These are phyloP conservation scores for Sebastolobus alascanus DNA, from an alignment of 2,797 vertebrate genomes.

Conservation along the genomic window DNA sequence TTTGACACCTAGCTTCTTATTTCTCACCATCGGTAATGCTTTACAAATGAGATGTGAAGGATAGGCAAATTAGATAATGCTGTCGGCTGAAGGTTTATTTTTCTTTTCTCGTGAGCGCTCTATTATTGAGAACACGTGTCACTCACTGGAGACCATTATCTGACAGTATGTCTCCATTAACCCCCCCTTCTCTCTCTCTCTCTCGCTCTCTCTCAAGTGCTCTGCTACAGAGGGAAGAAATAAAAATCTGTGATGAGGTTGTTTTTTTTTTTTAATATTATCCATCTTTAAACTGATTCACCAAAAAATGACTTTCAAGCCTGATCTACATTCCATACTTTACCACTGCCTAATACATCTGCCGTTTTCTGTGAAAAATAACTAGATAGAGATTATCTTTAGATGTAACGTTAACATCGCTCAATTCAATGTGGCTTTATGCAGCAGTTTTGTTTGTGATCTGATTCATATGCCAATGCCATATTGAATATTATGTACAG, in stretches of 20 bases:
- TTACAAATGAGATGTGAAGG: slow-evolving; percentile 64
- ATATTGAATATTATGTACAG: not conserved
- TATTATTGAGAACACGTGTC: slow-evolving; percentile 24
- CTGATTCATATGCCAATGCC: not conserved
- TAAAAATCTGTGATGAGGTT: not conserved
- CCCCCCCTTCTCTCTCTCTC: not conserved
- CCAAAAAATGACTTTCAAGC: slow-evolving; percentile 18
- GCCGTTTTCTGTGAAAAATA: slow-evolving; percentile 18
- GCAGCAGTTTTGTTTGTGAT: not conserved
- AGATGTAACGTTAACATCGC: not conserved
- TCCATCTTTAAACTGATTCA: not conserved
- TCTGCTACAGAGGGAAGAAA: not conserved
- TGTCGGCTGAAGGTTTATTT: slow-evolving; percentile 37
- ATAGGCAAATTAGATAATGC: slow-evolving; percentile 59
- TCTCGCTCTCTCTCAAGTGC: not conserved
- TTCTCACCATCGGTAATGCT: slow-evolving; percentile 44
- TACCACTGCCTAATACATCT: slow-evolving; percentile 2
- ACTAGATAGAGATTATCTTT: not conserved
- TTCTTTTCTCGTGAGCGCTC: slow-evolving; percentile 5
- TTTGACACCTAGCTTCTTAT: slow-evolving; percentile 55
- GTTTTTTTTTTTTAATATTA: slow-evolving; percentile 14
- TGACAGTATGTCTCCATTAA: slow-evolving; percentile 43
- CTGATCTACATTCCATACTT: not conserved
- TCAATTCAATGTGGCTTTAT: not conserved
- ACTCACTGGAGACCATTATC: slow-evolving; percentile 40